Conservation (phyloP, 2,888 invertebrate genomes). For the Chaitophorus viminalis region DNA sequence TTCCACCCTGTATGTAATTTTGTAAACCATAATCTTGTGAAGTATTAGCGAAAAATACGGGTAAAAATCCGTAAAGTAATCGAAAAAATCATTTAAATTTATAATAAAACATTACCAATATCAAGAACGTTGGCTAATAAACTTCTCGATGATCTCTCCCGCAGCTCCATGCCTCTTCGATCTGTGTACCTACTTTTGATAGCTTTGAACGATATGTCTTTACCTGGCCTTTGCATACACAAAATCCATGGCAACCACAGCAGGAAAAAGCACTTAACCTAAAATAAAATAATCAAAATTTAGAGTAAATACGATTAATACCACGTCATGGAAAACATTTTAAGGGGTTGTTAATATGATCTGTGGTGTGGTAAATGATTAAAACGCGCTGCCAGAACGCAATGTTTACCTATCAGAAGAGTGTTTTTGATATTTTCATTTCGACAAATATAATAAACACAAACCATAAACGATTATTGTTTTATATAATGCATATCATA, state of each 20-base stretch:
- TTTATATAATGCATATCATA: no score
- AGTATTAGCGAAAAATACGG: background rate
- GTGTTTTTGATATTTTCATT: no score
- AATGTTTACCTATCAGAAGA: no score
- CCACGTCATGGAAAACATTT: background rate
- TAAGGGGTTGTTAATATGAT: background rate
- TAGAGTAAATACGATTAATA: background rate
- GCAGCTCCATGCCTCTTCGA: constrained; percentile 76
- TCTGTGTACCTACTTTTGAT: constrained; percentile 75
- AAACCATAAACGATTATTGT: no score
- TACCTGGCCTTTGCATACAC: constrained; percentile 95
- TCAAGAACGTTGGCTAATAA: constrained; percentile 94
- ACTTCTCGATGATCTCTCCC: constrained; percentile 93
- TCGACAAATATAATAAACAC: no score
- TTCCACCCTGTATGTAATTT: no score
- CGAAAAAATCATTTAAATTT: background rate
- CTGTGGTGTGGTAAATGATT: background rate
- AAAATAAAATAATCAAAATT: background rate
- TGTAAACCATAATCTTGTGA: background rate
- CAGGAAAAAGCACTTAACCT: constrained; percentile 79
- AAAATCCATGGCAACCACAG: constrained; percentile 98
- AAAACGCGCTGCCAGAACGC: background rate
- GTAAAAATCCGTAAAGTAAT: background rate
- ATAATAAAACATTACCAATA: constrained; percentile 83
- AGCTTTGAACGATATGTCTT: constrained; percentile 90